Evolutionary conservation across 2,113 vertebrate genomes (phyloP), one percentile per base, ranked within the genome.

Genomic region (Sclerurus mexicanus): DNA sequence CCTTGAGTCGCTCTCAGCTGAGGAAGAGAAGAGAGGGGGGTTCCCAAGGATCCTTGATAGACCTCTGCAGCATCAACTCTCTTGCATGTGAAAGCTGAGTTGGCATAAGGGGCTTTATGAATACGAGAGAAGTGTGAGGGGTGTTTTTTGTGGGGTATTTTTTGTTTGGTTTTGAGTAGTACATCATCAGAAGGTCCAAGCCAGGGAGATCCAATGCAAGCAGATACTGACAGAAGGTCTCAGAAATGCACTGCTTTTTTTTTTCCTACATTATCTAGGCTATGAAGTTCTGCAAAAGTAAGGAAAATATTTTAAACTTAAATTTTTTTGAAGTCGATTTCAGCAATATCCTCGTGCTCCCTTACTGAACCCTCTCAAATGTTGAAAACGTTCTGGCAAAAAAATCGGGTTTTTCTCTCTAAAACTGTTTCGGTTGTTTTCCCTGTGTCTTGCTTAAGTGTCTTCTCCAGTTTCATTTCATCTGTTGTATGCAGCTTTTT

Each of bases 141-240:
- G 4, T 15, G 16, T 28, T 0, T 8, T 60, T 33, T 62, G 22
- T n/a, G 42, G 20, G 2, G 1, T 33, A 12, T n/a, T 67, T 50
- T n/a, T 35, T 85, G 42, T 10, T 67, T 53, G 4, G 23, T 35
- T 68, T 64, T 77, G 27, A 37, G 16, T 39, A 86, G 39, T 27
- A 25, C 14, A 16, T 28, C 50, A 52, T 28, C 22, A 39, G 64
- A 58, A 52, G 39, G 18, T 76, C 39, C 35, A 64, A 79, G n/a
- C 19, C 50, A 75, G 50, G 24, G 59, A 76, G 13, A 58, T 59
- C 10, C 24, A 14, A 3, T 52, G 17, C 5, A 2, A 75, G 39
- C 2, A 50, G 16, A 66, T 85, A 63, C 87, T 55, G 42, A 81
- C 4, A 59, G 30, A 44, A 67, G 17, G 18, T 64, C 42, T 94